Evolutionary conservation across 1,140 invertebrate species (phyloP), one percentile per base, ranked within the genome.

Genomic region (Muscidifurax raptorellus): DNA sequence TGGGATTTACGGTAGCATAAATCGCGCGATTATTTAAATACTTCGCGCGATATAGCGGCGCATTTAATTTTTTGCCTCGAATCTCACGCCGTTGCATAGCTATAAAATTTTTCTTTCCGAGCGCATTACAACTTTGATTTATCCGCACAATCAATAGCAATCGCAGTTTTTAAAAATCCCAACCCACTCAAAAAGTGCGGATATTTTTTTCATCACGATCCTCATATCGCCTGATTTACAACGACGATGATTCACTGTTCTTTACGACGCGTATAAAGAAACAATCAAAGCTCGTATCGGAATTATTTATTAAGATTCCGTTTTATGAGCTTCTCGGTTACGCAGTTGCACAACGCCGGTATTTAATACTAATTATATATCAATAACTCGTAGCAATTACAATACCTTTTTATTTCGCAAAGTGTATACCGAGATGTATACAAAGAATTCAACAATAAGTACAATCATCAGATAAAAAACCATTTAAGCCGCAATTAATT

Each of bases 301-400:
- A 12, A 13, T 67, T 67, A 67, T 67, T 67, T 67, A 67, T 67
- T 67, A 67, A 67, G 36, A 47, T 47, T 47, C 44, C 44, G 44
- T 5, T 47, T 47, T 47, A 18, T 47, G 4, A 47, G 44, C 44
- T 47, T 13, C 44, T 47, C 13, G 15, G 44, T 18, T 15, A 47
- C 13, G 13, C 44, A 47, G 44, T 18, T 47, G 44, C 44, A 47
- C 12, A 47, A 47, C 1, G 13, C 12, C 1, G 36, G 36, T 40
- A 40, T 5, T n/a, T n/a, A n/a, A n/a, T n/a, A n/a, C n/a, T n/a
- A n/a, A n/a, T n/a, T n/a, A n/a, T n/a, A n/a, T n/a, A n/a, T n/a
- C n/a, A n/a, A n/a, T n/a, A n/a, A n/a, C n/a, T n/a, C n/a, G n/a
- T n/a, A n/a, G n/a, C n/a, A n/a, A n/a, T n/a, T n/a, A n/a, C n/a